Base-by-base conservation (phyloP, 2,888 invertebrate species). In the Polymixis flavicincta region DNA sequence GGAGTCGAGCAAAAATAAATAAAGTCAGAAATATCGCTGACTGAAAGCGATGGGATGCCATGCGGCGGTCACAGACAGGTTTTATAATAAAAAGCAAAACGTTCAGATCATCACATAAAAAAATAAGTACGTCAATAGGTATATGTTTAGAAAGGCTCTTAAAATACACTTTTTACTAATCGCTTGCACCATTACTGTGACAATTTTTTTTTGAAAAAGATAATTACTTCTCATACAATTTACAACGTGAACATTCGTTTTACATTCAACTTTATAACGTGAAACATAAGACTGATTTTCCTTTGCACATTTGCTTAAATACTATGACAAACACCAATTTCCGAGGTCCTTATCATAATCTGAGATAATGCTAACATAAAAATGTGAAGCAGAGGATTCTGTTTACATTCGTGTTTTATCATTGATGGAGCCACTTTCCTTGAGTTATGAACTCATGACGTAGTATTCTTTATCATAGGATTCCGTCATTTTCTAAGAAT, bases 341-440 rank as follows among this genome's bases (percentile, higher is more conserved):
- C 64, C 78, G 81, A 85, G 89, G 86, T 67, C 82, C 63, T 83
- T 87, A 84, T 87, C 86, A 78, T 79, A 83, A 85, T 89, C 82
- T 76, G 1, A 74, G 87, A 87, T 87, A 88, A 87, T 61, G 54
- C 28, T 69, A 59, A 78, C 76, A 85, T 85, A 84, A 87, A 83
- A 83, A 78, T 77, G 50, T 80, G 52, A 77, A 73, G 28, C 59
- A 48, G 28, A 86, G 61, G 54, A 66, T 63, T 78, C 54, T 87
- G 81, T 87, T 85, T 78, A 80, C 82, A 84, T 54, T 86, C 50
- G 66, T 72, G 59, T 71, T 37, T 52, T 71, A 54, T 63, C 79
- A 59, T 28, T 71, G 79, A 67, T 63, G 50, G 37, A 37, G 37
- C 14, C 54, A 74, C 65, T 86, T 77, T 76, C 70, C 50, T 54